Evolutionary conservation across 64 coral and sea anemone genomes (phyloP).

Genomic region (Actinia tenebrosa): DNA sequence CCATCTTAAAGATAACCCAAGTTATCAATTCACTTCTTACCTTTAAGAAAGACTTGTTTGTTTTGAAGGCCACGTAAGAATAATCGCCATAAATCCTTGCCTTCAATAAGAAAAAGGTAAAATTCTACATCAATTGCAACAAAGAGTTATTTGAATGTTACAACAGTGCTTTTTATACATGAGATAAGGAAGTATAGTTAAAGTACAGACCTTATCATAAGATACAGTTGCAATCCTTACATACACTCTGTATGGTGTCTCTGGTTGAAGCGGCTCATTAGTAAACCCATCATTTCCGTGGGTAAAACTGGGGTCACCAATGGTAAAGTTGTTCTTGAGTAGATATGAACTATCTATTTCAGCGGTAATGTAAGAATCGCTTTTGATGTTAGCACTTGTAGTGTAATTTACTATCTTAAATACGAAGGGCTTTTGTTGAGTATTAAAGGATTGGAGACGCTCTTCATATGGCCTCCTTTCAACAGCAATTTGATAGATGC

Average conservation of each 20-base stretch:
- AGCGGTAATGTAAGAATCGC: too few relatives aligned
- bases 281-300: background rate
- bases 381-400: too few relatives aligned
- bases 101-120: background rate
- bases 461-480: background rate
- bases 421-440: background rate
- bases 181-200: background rate
- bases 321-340: background rate
- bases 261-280: background rate
- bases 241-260: background rate
- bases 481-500: conserved; percentile 2
- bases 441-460: background rate
- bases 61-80: conserved; percentile 1
- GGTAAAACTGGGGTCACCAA: background rate
- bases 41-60: background rate
- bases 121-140: background rate
- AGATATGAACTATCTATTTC: too few relatives aligned
- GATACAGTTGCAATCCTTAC: background rate
- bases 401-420: too few relatives aligned
- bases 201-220: background rate
- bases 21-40: background rate
- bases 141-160: background rate
- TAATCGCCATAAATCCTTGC: background rate
- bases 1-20: background rate
- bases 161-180: too few relatives aligned